These are phyloP conservation scores for Danio kyathit DNA, from an alignment of 2,797 vertebrate genomes.

Conservation along the genomic window DNA sequence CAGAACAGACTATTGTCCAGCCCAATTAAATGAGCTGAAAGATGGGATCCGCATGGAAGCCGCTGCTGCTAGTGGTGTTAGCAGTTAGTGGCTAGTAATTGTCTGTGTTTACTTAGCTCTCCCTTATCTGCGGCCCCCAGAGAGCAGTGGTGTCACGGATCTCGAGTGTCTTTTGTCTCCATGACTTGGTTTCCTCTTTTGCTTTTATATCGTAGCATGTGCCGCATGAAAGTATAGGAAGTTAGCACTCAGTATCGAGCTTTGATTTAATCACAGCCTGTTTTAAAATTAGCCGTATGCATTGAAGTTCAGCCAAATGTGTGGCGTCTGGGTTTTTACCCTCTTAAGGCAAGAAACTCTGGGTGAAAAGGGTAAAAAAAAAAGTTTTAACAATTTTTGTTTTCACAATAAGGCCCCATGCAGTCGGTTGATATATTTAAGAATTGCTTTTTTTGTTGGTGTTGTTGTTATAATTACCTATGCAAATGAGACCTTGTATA, in stretches of 20 bases:
- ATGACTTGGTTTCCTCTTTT: constrained; percentile 38
- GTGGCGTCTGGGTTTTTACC: constrained; percentile 28
- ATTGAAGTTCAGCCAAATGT: constrained; percentile 51
- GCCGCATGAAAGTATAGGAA: constrained; percentile 45
- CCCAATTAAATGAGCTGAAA: constrained; percentile 62
- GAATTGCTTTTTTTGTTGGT: no score
- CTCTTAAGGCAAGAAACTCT: not conserved
- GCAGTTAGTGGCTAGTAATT: constrained; percentile 16
- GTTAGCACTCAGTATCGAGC: constrained; percentile 37
- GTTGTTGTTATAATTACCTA: no score
- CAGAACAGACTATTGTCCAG: constrained; percentile 24
- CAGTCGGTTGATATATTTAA: no score
- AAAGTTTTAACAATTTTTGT: no score
- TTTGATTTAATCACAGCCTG: constrained; percentile 49
- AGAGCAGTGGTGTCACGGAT: constrained; percentile 25
- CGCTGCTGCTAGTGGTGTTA: constrained; percentile 34
- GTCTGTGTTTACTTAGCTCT: constrained; percentile 56
- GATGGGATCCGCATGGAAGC: constrained; percentile 37
- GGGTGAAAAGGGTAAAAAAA: no score
- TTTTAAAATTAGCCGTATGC: constrained; percentile 39
- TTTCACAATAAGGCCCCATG: no score
- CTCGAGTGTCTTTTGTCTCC: constrained; percentile 46
- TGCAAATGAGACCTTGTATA: no score
- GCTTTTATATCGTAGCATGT: not conserved
- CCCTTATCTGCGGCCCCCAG: constrained; percentile 54